Percentiles rank a stretch among this genome's conserved stretches.
Conservation (phyloP, 2,113 vertebrate species). For the Cyprinodon variegatus region DNA sequence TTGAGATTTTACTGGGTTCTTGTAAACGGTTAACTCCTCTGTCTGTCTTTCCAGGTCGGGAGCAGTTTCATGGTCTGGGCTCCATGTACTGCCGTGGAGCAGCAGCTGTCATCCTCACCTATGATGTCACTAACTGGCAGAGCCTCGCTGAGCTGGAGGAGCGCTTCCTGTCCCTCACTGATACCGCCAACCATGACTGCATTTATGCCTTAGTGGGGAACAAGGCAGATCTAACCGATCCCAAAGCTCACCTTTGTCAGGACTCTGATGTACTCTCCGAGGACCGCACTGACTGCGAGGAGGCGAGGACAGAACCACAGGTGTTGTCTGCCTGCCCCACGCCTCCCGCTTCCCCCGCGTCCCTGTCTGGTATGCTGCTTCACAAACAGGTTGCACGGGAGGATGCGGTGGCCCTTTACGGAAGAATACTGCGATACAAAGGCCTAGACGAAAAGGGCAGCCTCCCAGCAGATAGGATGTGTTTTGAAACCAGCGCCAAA, state of each 20-base stretch:
- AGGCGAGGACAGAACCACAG: slow-evolving; percentile 43
- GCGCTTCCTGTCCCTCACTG: slow-evolving; percentile 91
- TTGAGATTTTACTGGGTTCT: background rate
- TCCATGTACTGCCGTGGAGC: slow-evolving; percentile 97
- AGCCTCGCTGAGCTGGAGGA: slow-evolving; percentile 93
- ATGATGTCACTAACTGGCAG: slow-evolving; percentile 90
- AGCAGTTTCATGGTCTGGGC: slow-evolving; percentile 96
- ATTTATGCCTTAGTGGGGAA: slow-evolving; percentile 94
- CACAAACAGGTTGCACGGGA: slow-evolving; percentile 84
- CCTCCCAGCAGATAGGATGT: slow-evolving; percentile 90
- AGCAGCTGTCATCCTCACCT: slow-evolving; percentile 90
- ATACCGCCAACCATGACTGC: slow-evolving; percentile 90
- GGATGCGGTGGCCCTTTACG: slow-evolving; percentile 88
- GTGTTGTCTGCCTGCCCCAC: slow-evolving; percentile 37
- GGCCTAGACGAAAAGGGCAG: slow-evolving; percentile 86
- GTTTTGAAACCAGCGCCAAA: slow-evolving; percentile 97
- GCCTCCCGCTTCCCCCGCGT: slow-evolving; percentile 58
- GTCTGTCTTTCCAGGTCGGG: slow-evolving; percentile 83
- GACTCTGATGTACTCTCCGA: slow-evolving; percentile 23
- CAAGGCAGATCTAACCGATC: slow-evolving; percentile 89
- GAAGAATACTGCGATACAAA: slow-evolving; percentile 88
- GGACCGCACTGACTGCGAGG: slow-evolving; percentile 12
- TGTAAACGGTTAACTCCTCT: background rate
- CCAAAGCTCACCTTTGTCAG: slow-evolving; percentile 37
- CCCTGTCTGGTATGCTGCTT: slow-evolving; percentile 36